These are phyloP conservation scores for Gymnogyps californianus DNA, from an alignment of 2,113 vertebrate species.

Conservation along the genomic window DNA sequence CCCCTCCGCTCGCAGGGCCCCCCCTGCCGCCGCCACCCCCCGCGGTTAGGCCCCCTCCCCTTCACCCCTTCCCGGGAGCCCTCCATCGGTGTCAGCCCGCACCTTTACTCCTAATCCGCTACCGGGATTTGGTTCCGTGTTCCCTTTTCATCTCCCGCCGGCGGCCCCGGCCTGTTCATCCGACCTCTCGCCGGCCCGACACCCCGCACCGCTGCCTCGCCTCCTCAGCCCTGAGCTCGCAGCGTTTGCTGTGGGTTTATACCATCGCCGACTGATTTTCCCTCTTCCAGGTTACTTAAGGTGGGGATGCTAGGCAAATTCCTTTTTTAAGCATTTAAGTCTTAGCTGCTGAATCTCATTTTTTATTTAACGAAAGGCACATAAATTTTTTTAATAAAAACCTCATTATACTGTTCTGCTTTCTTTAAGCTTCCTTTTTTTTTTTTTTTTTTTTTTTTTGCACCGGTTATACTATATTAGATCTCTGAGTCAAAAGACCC, in stretches of 20 bases:
- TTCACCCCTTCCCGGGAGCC: no score
- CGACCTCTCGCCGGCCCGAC: no score
- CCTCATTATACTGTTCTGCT: not conserved
- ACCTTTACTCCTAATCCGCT: not conserved
- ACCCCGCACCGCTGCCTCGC: no score
- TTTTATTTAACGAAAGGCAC: not conserved
- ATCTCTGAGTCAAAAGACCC: not conserved
- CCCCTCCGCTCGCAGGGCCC: no score
- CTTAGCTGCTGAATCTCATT: not conserved
- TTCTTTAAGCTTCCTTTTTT: not conserved
- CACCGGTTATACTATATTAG: not conserved
- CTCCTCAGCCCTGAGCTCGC: no score
- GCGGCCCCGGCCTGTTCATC: not conserved
- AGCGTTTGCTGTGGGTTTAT: accelerated
- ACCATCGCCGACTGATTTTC: accelerated
- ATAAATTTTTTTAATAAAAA: not conserved
- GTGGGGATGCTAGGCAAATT: no score
- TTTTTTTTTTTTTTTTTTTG: no score
- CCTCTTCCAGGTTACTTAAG: accelerated
- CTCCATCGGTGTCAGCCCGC: not conserved
- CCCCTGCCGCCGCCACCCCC: no score
- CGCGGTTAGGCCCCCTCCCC: no score
- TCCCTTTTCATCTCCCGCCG: not conserved
- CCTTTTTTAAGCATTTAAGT: not conserved
- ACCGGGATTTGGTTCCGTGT: not conserved